phyloP scores from a whole-genome alignment of 2,113 vertebrate species.

The Amphilophus citrinellus region DNA sequence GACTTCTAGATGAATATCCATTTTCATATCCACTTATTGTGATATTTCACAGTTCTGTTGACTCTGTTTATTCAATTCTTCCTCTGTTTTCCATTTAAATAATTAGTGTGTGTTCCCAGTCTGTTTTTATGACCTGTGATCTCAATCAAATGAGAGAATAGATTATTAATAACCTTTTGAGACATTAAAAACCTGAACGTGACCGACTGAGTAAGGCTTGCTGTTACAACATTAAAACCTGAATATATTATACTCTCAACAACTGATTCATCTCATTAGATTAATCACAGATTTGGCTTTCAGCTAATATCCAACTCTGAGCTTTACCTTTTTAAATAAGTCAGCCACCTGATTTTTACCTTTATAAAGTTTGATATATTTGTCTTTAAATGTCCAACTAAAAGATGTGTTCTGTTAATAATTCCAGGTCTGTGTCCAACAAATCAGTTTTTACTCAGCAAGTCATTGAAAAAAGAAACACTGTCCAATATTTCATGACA shows the following conservation, averaged over 20 bases:
- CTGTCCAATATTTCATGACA: not conserved
- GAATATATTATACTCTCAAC: not conserved
- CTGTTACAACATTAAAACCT: not conserved
- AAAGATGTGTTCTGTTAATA: not conserved
- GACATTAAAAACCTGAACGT: not conserved
- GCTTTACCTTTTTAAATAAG: not conserved
- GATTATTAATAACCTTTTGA: conserved; percentile 2
- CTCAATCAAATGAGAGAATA: not conserved
- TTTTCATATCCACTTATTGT: not conserved
- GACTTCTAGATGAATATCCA: not conserved
- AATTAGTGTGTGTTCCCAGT: conserved; percentile 1
- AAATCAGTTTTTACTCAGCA: not conserved
- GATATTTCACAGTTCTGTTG: not conserved
- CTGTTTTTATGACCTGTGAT: conserved; percentile 10
- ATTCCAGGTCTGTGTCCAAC: not conserved
- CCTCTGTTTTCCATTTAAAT: conserved; percentile 6
- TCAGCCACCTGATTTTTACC: not conserved
- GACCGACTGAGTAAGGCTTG: not conserved
- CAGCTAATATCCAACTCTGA: not conserved
- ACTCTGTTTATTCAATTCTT: not conserved
- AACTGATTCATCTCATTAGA: not conserved
- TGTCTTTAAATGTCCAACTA: not conserved
- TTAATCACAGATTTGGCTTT: not conserved
- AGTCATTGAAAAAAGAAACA: not conserved
- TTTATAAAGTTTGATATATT: not conserved